These are phyloP conservation scores for Mesopsocus fuscifrons DNA, from an alignment of 2,888 invertebrate species.

Conservation along the genomic window DNA sequence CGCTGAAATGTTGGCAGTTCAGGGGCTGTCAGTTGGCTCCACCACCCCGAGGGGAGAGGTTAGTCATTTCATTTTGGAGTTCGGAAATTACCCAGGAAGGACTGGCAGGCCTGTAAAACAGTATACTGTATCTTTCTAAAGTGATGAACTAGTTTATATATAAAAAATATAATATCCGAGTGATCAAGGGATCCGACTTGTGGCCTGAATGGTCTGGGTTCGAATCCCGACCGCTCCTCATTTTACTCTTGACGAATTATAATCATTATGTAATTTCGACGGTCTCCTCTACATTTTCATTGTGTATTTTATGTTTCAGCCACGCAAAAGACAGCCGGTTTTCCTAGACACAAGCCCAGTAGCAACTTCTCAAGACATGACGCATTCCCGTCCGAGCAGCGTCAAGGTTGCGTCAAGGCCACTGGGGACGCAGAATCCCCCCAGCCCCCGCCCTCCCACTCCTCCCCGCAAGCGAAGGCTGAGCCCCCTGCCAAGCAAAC, in stretches of 20 bases:
- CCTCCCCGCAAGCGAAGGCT: background rate
- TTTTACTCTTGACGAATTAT: too few relatives aligned
- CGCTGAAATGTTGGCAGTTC: slow-evolving; percentile 55
- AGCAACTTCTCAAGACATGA: background rate
- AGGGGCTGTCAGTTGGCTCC: slow-evolving; percentile 45
- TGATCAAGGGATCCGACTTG: too few relatives aligned
- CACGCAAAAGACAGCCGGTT: background rate
- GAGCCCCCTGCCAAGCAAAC: background rate
- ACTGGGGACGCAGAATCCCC: background rate
- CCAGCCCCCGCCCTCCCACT: background rate
- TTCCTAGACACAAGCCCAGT: background rate
- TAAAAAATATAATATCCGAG: too few relatives aligned
- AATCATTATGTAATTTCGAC: too few relatives aligned
- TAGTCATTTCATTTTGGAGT: slow-evolving; percentile 12
- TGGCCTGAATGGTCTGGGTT: too few relatives aligned
- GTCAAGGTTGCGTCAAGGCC: background rate
- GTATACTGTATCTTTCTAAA: too few relatives aligned
- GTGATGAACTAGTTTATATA: too few relatives aligned
- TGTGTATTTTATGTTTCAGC: too few relatives aligned
- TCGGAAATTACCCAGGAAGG: slow-evolving; percentile 13
- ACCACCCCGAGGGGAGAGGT: slow-evolving; percentile 24
- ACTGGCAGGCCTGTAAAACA: background rate
- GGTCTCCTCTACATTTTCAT: too few relatives aligned
- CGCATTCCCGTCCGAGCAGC: background rate
- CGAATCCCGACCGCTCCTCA: too few relatives aligned